Conservation (phyloP, 1,140 invertebrate genomes). For the Drosophila repletoides region DNA sequence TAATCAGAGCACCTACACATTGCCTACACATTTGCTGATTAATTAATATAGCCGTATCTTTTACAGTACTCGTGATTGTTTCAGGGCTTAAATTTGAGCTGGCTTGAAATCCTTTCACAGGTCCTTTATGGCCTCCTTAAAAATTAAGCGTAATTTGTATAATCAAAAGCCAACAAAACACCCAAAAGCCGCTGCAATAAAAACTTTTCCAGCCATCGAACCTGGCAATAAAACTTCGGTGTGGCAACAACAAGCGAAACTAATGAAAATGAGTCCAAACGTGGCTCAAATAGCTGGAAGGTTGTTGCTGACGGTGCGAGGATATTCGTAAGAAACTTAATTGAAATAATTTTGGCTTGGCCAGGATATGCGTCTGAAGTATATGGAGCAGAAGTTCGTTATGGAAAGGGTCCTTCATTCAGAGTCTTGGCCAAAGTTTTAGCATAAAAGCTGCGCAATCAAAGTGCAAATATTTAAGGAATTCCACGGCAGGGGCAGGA, state of each 20-base stretch:
- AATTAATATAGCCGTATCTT: no score
- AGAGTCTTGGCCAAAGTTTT: constrained; percentile 45
- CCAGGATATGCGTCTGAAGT: constrained; percentile 1
- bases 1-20: no score
- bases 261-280: constrained; percentile 60
- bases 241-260: constrained; percentile 51
- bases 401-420: not conserved
- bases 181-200: constrained; percentile 54
- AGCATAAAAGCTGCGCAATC: constrained; percentile 57
- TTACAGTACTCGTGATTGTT: no score
- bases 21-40: no score
- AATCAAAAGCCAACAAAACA: constrained; percentile 77
- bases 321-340: constrained; percentile 69
- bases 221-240: constrained; percentile 71
- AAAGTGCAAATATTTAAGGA: constrained; percentile 53
- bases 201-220: constrained; percentile 72
- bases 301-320: not conserved
- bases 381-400: not conserved
- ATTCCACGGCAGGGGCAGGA: not conserved
- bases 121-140: constrained; percentile 59
- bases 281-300: not conserved
- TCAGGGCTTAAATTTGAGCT: not conserved
- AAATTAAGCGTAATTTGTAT: constrained; percentile 77
- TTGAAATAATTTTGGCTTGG: constrained; percentile 70
- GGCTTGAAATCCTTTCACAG: not conserved